Evolutionary conservation across 2,113 vertebrate species (phyloP).

Genomic region (Tetrax tetrax): DNA sequence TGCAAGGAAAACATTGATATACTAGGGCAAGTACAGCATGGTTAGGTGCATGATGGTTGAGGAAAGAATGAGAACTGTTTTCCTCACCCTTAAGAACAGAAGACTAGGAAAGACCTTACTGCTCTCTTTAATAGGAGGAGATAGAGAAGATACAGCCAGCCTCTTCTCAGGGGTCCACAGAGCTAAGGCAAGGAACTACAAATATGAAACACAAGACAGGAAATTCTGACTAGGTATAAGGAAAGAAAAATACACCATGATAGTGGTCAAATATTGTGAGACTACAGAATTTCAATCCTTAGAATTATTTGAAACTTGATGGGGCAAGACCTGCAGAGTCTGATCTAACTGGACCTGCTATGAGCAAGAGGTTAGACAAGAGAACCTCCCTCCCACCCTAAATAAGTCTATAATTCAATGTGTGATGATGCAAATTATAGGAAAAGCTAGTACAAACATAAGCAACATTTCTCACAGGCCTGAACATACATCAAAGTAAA

Average conservation of each 20-base stretch:
- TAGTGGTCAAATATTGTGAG: not conserved
- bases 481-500: slow-evolving; percentile 26
- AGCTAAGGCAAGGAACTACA: not conserved
- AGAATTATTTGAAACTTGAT: not conserved
- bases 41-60: not conserved
- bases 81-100: not conserved
- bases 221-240: not conserved
- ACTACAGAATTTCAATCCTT: not conserved
- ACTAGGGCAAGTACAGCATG: not conserved
- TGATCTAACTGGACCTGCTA: not conserved
- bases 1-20: not conserved
- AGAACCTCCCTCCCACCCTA: not conserved
- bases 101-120: not conserved
- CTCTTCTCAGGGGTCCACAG: not conserved
- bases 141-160: not conserved
- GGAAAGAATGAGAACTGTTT: not conserved
- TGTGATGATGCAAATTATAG: not conserved
- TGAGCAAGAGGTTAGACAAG: not conserved
- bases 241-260: not conserved
- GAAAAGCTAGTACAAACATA: not conserved
- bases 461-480: not conserved
- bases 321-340: not conserved
- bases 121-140: not conserved
- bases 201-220: not conserved
- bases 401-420: not conserved